phyloP scores from a whole-genome alignment of 2,888 invertebrate genomes.

The Nesidiocoris tenuis region DNA sequence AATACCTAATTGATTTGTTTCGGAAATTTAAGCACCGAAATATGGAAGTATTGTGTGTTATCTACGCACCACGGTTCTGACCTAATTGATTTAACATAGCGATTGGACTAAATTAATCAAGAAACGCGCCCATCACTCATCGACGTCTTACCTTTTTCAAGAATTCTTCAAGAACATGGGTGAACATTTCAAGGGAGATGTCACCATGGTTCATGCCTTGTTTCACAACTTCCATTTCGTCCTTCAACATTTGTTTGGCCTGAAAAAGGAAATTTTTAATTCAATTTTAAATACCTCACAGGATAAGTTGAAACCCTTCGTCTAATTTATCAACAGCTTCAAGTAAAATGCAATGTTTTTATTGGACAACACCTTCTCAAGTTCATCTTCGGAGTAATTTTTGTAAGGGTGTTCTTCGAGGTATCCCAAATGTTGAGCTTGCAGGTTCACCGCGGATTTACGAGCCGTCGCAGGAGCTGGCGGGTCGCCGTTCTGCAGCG shows the following conservation, averaged over 20 bases:
- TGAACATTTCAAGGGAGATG: slow-evolving; percentile 84
- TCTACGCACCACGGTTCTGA: too few relatives aligned
- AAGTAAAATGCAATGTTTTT: neutral
- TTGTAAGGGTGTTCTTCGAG: slow-evolving; percentile 85
- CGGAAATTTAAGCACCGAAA: too few relatives aligned
- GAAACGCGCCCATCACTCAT: too few relatives aligned
- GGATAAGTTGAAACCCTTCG: neutral
- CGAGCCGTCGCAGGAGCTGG: slow-evolving; percentile 52
- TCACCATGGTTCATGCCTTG: slow-evolving; percentile 96
- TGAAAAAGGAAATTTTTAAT: slow-evolving; percentile 35
- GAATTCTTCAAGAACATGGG: slow-evolving; percentile 97
- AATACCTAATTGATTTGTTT: too few relatives aligned
- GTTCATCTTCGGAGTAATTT: slow-evolving; percentile 67
- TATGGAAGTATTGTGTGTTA: too few relatives aligned
- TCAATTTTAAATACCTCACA: too few relatives aligned
- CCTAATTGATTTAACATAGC: too few relatives aligned
- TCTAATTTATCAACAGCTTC: too few relatives aligned
- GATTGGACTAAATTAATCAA: too few relatives aligned
- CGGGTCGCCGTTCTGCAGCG: slow-evolving; percentile 69
- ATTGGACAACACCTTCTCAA: slow-evolving; percentile 57
- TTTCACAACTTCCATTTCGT: slow-evolving; percentile 87
- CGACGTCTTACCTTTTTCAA: slow-evolving; percentile 69
- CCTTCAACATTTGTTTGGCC: slow-evolving; percentile 60
- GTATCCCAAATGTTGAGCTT: slow-evolving; percentile 74
- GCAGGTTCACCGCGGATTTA: slow-evolving; percentile 52